These are phyloP conservation scores for Zaprionus taronus DNA, from an alignment of 1,140 invertebrate species.

Conservation along the genomic window DNA sequence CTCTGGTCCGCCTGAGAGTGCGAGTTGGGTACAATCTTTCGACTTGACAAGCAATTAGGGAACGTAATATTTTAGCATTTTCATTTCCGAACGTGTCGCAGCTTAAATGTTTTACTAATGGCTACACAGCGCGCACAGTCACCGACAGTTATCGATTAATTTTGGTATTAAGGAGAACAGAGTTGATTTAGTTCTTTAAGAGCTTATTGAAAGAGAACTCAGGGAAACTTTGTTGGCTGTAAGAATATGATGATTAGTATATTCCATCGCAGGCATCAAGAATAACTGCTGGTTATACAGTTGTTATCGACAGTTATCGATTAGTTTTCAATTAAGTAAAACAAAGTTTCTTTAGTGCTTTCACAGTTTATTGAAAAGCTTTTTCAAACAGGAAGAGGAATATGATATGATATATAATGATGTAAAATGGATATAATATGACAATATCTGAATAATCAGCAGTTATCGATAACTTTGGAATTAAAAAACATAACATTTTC, in stretches of 20 bases:
- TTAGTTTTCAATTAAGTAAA: background rate
- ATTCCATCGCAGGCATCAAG: too few species aligned
- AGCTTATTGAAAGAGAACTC: too few species aligned
- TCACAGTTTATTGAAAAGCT: background rate
- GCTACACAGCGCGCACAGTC: background rate
- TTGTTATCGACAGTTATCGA: background rate
- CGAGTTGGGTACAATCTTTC: background rate
- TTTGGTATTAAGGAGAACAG: background rate
- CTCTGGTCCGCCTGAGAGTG: background rate
- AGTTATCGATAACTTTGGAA: too few species aligned
- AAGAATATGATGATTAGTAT: too few species aligned
- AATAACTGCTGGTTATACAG: too few species aligned
- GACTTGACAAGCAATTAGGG: constrained; percentile 14
- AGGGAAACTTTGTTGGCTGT: too few species aligned
- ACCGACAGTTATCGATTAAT: background rate
- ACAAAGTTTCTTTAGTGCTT: background rate
- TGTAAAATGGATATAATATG: too few species aligned
- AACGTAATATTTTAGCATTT: constrained; percentile 6
- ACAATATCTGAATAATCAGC: too few species aligned
- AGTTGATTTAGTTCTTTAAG: too few species aligned
- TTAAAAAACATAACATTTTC: too few species aligned
- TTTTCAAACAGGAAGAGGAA: too few species aligned
- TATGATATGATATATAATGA: too few species aligned
- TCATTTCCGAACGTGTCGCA: background rate
- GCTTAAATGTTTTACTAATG: background rate